A percentile compares a stretch with the other conserved stretches of the same genome.
phyloP scores from a whole-genome alignment of 2,113 vertebrate genomes.

The Zosterops pallidus region DNA sequence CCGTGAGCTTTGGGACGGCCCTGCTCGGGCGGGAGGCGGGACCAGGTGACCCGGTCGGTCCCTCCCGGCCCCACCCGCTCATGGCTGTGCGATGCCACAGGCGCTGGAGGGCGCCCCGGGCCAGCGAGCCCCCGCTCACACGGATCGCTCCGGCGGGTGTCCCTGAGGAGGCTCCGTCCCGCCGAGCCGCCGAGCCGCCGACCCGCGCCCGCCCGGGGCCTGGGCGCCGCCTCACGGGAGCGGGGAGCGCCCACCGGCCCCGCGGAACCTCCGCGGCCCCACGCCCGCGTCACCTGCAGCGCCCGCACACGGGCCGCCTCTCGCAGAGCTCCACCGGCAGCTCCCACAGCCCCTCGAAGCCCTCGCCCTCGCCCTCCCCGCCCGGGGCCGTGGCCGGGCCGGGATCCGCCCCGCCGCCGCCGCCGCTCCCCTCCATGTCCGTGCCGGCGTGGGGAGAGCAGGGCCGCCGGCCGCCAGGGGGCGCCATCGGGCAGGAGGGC shows the following conservation, averaged over 20 bases:
- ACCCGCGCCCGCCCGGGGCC: background rate
- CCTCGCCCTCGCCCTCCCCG: slow-evolving; percentile 42
- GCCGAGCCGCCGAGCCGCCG: background rate
- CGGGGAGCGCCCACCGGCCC: background rate
- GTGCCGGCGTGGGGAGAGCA: too few species aligned
- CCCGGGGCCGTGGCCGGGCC: too few species aligned
- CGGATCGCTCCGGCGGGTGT: too few species aligned
- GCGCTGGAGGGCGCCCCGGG: background rate
- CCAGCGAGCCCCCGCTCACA: background rate
- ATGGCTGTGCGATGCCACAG: fast-evolving
- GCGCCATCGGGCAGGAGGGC: fast-evolving
- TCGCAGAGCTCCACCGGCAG: slow-evolving; percentile 82
- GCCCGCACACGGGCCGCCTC: slow-evolving; percentile 85
- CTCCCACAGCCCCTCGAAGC: slow-evolving; percentile 78
- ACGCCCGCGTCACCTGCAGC: slow-evolving; percentile 80
- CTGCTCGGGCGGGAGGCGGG: background rate
- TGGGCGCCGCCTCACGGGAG: background rate
- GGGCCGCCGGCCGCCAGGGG: background rate
- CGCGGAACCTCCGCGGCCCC: background rate
- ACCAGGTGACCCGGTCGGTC: fast-evolving
- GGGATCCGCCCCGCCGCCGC: background rate
- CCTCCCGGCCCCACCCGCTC: background rate
- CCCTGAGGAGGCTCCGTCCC: background rate
- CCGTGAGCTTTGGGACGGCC: background rate
- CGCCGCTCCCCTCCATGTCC: background rate